Conservation (phyloP, 1,140 invertebrate species). For the Limonius californicus region DNA sequence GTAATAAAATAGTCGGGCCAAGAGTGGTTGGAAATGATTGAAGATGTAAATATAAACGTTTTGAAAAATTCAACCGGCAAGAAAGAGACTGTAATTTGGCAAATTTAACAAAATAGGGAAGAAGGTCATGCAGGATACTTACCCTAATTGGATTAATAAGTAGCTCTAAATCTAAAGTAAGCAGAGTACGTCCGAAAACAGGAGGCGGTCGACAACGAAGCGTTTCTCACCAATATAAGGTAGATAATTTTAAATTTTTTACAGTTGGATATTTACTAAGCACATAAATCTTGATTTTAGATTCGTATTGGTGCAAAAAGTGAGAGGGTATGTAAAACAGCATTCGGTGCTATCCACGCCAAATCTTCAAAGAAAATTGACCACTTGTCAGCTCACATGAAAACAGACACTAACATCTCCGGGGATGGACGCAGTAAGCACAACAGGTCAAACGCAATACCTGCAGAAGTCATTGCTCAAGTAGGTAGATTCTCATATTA, state of each 20-base stretch:
- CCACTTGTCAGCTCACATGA: too few relatives aligned
- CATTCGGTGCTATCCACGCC: too few relatives aligned
- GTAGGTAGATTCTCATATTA: too few relatives aligned
- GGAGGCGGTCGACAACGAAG: neutral
- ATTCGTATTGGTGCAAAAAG: too few relatives aligned
- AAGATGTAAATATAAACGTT: neutral
- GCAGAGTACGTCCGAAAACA: neutral
- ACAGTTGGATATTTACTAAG: too few relatives aligned
- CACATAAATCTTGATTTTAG: too few relatives aligned
- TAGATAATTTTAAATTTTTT: neutral
- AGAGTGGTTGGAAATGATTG: neutral
- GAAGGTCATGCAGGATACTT: neutral
- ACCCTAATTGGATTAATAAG: neutral
- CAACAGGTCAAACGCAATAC: too few relatives aligned
- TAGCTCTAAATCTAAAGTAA: neutral
- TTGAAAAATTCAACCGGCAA: neutral
- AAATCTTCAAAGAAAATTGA: too few relatives aligned
- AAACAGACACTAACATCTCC: too few relatives aligned
- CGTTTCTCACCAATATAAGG: neutral
- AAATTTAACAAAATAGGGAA: neutral
- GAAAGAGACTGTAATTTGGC: neutral
- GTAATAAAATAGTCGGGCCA: neutral
- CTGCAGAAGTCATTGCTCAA: too few relatives aligned
- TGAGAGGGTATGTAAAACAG: too few relatives aligned
- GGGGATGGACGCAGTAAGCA: too few relatives aligned